Percentiles rank a stretch among this genome's conserved stretches.
These are phyloP conservation scores for Sminthurides bifidus DNA, from an alignment of 1,140 invertebrate genomes.

Conservation along the genomic window DNA sequence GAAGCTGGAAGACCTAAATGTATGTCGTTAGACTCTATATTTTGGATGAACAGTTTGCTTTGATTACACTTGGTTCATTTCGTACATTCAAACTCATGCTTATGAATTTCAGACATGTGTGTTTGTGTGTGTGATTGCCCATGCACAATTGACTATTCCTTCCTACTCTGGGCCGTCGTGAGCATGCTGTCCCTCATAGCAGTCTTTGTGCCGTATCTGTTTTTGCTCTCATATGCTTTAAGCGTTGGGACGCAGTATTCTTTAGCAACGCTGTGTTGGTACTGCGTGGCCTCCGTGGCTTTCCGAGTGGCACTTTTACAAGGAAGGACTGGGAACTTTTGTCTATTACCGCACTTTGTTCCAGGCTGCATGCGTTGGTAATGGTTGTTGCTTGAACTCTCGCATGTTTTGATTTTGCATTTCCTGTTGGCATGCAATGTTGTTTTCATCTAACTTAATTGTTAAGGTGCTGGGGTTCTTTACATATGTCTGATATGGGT, in stretches of 20 bases:
- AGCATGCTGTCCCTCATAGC: neutral
- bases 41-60: neutral
- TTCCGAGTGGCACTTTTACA: neutral
- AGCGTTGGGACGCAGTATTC: neutral
- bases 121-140: slow-evolving; percentile 11
- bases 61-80: neutral
- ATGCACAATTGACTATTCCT: slow-evolving; percentile 1
- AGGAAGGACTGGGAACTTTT: slow-evolving; percentile 5
- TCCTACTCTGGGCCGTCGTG: slow-evolving; percentile 11
- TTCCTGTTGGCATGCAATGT: neutral
- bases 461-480: neutral
- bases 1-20: neutral
- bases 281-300: slow-evolving; percentile 2
- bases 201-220: slow-evolving; percentile 12
- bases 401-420: neutral
- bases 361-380: neutral
- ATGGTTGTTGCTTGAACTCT: neutral
- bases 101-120: neutral
- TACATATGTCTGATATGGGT: neutral
- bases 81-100: neutral
- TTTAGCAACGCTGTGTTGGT: neutral
- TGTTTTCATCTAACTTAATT: neutral
- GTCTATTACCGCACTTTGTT: slow-evolving; percentile 6
- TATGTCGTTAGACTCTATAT: neutral
- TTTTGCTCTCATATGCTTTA: neutral